phyloP scores from a whole-genome alignment of 2,113 vertebrate genomes.

The Fregata magnificens region DNA sequence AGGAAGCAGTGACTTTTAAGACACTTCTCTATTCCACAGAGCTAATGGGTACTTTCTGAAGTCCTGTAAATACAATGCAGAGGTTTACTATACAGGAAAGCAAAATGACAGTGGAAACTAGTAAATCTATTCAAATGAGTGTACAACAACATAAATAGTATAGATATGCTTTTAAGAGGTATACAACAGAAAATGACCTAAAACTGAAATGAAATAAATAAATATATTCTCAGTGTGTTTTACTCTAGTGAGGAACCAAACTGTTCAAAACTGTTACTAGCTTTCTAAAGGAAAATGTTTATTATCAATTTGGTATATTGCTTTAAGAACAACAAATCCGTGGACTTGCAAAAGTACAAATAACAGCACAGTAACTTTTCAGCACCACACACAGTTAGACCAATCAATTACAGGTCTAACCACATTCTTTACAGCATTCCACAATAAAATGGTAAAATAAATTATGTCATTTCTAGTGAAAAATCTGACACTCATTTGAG shows the following conservation, averaged over 20 bases:
- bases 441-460: background rate
- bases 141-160: background rate
- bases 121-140: background rate
- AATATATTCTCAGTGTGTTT: background rate
- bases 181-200: background rate
- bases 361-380: background rate
- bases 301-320: background rate
- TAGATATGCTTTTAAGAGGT: background rate
- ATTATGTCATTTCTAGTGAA: background rate
- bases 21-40: background rate
- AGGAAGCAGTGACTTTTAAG: background rate
- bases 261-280: background rate
- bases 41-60: background rate
- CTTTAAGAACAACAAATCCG: background rate
- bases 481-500: background rate
- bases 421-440: background rate
- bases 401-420: background rate
- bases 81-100: background rate
- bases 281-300: background rate
- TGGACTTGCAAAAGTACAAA: background rate
- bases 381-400: background rate
- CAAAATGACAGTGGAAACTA: background rate
- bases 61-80: background rate
- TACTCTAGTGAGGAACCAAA: background rate
- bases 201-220: background rate